Evolutionary conservation across 2,113 vertebrate genomes (phyloP).

Genomic region (Macrotus californicus): DNA sequence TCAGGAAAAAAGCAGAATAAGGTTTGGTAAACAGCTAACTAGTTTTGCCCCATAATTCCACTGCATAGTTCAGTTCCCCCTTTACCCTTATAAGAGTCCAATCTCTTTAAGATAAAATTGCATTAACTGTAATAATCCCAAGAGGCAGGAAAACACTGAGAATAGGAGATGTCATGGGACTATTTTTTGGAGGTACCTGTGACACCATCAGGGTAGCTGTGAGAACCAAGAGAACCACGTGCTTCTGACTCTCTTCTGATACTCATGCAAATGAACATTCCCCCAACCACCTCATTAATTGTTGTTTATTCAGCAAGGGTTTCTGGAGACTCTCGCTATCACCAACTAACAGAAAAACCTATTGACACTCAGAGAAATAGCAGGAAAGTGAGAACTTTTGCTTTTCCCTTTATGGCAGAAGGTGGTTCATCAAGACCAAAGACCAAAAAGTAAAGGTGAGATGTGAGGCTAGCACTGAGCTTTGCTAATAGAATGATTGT

Average conservation of each 20-base stretch:
- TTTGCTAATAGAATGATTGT: background rate
- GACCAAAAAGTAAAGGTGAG: background rate
- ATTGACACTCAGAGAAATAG: background rate
- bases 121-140: background rate
- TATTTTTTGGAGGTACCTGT: background rate
- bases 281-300: background rate
- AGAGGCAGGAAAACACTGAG: background rate
- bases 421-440: background rate
- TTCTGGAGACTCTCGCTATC: background rate
- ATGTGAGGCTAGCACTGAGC: background rate
- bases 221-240: background rate
- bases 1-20: background rate
- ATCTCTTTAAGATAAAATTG: background rate
- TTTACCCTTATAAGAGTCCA: background rate
- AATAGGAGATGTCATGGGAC: background rate
- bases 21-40: background rate
- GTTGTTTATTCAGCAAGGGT: background rate
- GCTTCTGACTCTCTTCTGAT: background rate
- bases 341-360: background rate
- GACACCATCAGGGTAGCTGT: background rate
- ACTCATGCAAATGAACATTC: background rate
- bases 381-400: background rate
- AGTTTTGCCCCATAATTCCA: background rate
- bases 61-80: background rate
- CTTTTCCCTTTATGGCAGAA: background rate